Base-by-base conservation (phyloP, 2,797 vertebrate genomes). In the Hylomyscus alleni region DNA sequence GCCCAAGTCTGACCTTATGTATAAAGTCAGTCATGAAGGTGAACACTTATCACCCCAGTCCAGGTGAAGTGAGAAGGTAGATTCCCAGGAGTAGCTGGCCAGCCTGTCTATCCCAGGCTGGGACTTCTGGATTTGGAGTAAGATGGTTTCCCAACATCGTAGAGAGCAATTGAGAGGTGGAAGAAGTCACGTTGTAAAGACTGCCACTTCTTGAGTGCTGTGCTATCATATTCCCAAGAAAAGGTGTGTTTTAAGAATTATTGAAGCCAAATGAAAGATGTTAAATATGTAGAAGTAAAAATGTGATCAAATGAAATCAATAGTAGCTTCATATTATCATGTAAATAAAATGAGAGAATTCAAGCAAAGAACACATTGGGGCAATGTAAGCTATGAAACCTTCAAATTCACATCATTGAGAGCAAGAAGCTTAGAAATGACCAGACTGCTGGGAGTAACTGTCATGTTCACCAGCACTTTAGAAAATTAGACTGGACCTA, bases 361-460 rank as follows among this genome's bases (percentile, higher is more conserved):
- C 47, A 97, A 95, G 77, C 34, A 95, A 87, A 89, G 67, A 89
- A 81, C n/a, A 95, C 78, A 60, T 0, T 67, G 72, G 80, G 10
- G 37, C 96, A 97, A 96, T 69, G 91, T 92, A 95, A 98, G 60
- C 2, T 22, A 89, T 69, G 83, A 96, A 94, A 92, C 0, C 69
- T 65, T 96, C 90, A 85, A 77, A 84, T 88, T 29, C 37, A 22
- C 80, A 95, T 96, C 96, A 97, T 52, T 90, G 34, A 80, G 86
- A 62, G 24, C 82, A 8, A 97, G 96, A 94, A 65, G 60, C 20
- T 76, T 26, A 9, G 97, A 91, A 90, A 24, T 96, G 94, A 98
- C 87, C 58, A 40, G 19, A 87, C 85, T 97, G 40, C 78, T 97
- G 67, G 96, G 44, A 97, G 92, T 90, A 97, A 95, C 12, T 95